Base-by-base conservation (phyloP, 2,113 vertebrate genomes). In the Todiramphus saurophagus region DNA sequence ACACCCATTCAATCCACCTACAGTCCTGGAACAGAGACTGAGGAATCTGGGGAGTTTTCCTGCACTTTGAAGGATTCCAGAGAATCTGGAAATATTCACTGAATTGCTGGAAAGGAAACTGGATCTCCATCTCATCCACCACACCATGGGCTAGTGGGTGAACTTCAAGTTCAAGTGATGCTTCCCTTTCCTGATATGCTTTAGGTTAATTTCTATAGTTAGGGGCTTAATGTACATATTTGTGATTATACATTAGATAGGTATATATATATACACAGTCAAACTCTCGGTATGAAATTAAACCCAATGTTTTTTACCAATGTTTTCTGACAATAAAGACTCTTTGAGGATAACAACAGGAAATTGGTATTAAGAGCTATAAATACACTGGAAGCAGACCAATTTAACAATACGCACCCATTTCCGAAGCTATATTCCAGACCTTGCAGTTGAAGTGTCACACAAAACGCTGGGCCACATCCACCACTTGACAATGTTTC, bases 141-240 rank as follows among this genome's bases (percentile, higher is more conserved):
- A 23, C n/a, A 27, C 12, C 0, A 0, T 39, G 37, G 37, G 15
- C 7, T 6, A 20, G 18, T 46, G 6, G 10, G 55, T 59, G 48
- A 33, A 31, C 27, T 63, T 83, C 23, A 51, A 21, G 12, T 28
- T 67, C 46, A 50, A 25, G 10, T 23, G 69, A 89, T 53, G n/a
- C 25, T 94, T 59, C 56, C 20, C 6, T 63, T 77, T 91, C 28
- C 30, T 82, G 43, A 64, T 6, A 63, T 50, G 15, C 4, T 78
- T 84, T 70, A 50, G 13, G 13, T 64, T 79, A n/a, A 44, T 69
- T 83, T 76, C 50, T 62, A 17, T 21, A 82, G 21, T 25, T 43
- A 72, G 19, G 6, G 10, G 7, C 20, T 78, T 11, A 2, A 10
- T 68, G 30, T 46, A 70, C 5, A 4, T 41, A 64, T 64, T 28